Evolutionary conservation across 2,113 vertebrate species (phyloP).

Genomic region (Hiodon alosoides): DNA sequence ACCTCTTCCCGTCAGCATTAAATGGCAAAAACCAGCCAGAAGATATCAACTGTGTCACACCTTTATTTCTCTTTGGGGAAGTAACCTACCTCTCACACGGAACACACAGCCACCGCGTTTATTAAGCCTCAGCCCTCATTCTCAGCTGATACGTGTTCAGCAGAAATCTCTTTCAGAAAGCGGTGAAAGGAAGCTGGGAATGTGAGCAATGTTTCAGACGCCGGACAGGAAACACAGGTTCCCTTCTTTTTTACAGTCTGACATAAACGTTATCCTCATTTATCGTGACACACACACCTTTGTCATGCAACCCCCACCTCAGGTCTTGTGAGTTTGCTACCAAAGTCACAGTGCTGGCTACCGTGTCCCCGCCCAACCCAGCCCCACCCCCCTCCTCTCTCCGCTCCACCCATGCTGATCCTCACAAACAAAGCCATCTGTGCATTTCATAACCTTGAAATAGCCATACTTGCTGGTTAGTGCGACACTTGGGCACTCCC

Average conservation of each 20-base stretch:
- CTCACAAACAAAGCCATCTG: slow-evolving; percentile 54
- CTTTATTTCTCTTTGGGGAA: slow-evolving; percentile 68
- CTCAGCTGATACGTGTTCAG: slow-evolving; percentile 25
- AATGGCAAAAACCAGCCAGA: slow-evolving; percentile 66
- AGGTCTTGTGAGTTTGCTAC: background rate
- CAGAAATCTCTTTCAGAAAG: background rate
- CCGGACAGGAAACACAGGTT: background rate
- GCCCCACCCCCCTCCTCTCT: background rate
- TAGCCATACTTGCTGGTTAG: background rate
- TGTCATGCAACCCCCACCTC: background rate
- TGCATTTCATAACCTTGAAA: slow-evolving; percentile 43
- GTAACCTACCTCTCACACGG: slow-evolving; percentile 63
- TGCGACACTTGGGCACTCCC: no score
- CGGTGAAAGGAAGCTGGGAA: background rate
- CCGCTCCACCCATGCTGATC: slow-evolving; percentile 33
- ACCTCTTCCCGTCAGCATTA: slow-evolving; percentile 57
- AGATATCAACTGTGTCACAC: slow-evolving; percentile 73
- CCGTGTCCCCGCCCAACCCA: background rate
- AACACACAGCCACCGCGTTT: slow-evolving; percentile 33
- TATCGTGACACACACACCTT: no score
- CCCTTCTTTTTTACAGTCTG: background rate
- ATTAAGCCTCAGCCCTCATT: slow-evolving; percentile 59
- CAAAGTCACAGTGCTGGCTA: background rate
- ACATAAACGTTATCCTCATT: no score
- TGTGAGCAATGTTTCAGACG: background rate